Percentiles rank a stretch among this genome's conserved stretches.
Conservation (phyloP, 2,888 invertebrate genomes). For the Auanema freiburgensis region DNA sequence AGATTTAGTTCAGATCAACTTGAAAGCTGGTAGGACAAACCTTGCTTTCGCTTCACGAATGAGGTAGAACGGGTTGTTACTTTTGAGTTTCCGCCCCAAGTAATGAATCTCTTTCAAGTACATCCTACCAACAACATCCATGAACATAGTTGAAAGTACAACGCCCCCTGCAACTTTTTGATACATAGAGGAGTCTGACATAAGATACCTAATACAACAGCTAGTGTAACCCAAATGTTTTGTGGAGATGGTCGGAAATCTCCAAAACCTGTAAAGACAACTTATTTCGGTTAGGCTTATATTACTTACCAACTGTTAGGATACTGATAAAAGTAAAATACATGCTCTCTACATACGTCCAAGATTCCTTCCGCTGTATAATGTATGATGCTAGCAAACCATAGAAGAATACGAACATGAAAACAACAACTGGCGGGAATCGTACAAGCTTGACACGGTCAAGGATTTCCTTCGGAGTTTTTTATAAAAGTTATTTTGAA, state of each 20-base stretch:
- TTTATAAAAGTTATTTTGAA: neutral
- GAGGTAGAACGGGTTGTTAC: constrained; percentile 62
- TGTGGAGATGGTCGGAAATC: constrained; percentile 57
- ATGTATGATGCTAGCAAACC: constrained; percentile 56
- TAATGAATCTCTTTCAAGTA: constrained; percentile 63
- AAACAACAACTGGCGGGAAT: constrained; percentile 61
- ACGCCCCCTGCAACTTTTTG: constrained; percentile 48
- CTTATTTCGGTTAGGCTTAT: neutral
- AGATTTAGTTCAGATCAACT: neutral
- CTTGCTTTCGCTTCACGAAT: constrained; percentile 61
- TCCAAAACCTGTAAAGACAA: constrained; percentile 52
- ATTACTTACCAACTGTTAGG: constrained; percentile 57
- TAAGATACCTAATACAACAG: constrained; percentile 29
- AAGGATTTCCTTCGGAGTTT: constrained; percentile 58
- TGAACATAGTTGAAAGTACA: constrained; percentile 62
- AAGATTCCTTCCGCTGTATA: constrained; percentile 41
- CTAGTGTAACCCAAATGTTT: constrained; percentile 47
- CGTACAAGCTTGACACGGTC: constrained; percentile 58
- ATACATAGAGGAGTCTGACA: neutral
- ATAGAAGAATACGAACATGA: constrained; percentile 58
- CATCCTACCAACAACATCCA: constrained; percentile 63
- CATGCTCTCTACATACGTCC: constrained; percentile 58
- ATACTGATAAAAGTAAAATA: constrained; percentile 63
- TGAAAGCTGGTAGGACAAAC: constrained; percentile 6
- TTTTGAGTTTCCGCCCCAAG: constrained; percentile 60